A percentile compares a stretch with the other conserved stretches of the same genome.
Conservation (phyloP, 2,797 vertebrate genomes). For the Cirrhinus molitorella region DNA sequence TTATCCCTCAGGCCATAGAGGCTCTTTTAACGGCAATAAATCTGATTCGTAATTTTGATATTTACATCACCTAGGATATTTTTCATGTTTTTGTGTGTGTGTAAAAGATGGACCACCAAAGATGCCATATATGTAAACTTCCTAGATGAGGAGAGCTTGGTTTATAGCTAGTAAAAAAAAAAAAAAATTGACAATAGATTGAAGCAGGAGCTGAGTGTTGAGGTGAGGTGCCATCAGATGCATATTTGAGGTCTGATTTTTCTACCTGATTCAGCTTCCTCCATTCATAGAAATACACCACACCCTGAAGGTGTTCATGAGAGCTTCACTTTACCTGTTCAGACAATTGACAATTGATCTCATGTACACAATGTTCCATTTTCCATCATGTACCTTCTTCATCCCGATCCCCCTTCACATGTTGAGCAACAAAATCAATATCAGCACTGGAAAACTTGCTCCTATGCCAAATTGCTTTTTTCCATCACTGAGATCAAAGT, state of each 20-base stretch:
- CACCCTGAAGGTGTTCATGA: slow-evolving; percentile 51
- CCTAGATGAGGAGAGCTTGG: not conserved
- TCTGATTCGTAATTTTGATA: slow-evolving; percentile 36
- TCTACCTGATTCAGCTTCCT: slow-evolving; percentile 66
- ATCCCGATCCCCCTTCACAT: not conserved
- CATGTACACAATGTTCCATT: slow-evolving; percentile 13
- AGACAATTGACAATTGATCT: slow-evolving; percentile 63
- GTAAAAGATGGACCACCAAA: slow-evolving; percentile 37
- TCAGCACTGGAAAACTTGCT: slow-evolving; percentile 31
- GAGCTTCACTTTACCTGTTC: not conserved
- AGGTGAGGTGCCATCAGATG: too few relatives aligned
- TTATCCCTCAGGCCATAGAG: slow-evolving; percentile 25
- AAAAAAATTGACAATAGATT: too few relatives aligned
- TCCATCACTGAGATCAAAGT: slow-evolving; percentile 48
- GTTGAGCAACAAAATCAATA: slow-evolving; percentile 25
- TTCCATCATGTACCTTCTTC: slow-evolving; percentile 19
- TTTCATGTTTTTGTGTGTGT: not conserved
- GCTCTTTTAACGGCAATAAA: slow-evolving; percentile 29
- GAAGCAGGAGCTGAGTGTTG: too few relatives aligned
- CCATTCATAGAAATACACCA: slow-evolving; percentile 63
- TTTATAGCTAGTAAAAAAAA: not conserved
- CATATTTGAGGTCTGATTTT: too few relatives aligned
- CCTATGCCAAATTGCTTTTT: slow-evolving; percentile 28
- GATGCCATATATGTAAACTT: slow-evolving; percentile 1
- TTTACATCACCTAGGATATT: not conserved